phyloP scores from a whole-genome alignment of 2,797 vertebrate species.

The Aeoliscus strigatus region DNA sequence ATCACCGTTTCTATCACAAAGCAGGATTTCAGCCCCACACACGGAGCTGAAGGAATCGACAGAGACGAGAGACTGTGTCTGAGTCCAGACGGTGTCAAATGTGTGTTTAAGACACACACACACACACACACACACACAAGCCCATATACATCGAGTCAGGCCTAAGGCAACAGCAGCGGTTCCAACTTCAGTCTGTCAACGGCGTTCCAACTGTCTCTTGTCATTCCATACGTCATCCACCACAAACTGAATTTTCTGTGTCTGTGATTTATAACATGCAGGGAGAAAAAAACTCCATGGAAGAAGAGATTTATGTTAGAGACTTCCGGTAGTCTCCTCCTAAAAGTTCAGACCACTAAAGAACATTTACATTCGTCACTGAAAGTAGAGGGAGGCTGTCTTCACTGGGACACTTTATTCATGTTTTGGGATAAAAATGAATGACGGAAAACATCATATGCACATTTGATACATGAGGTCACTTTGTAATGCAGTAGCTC shows the following conservation, averaged over 20 bases:
- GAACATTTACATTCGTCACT: conserved; percentile 16
- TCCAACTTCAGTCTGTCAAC: conserved; percentile 58
- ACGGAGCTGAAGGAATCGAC: conserved; percentile 24
- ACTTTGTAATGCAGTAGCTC: no score
- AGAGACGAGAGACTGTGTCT: conserved; percentile 10
- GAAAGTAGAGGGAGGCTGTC: no score
- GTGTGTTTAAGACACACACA: conserved; percentile 9
- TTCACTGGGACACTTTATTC: no score
- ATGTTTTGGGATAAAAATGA: no score
- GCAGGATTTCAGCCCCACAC: conserved; percentile 53
- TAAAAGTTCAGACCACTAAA: no score
- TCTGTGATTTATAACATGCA: conserved; percentile 68
- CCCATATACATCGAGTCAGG: no score
- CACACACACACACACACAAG: conserved; percentile 17
- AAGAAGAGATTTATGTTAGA: conserved; percentile 43
- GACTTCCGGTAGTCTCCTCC: conserved; percentile 33
- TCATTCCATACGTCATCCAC: conserved; percentile 71
- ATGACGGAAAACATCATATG: no score
- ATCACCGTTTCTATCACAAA: no score
- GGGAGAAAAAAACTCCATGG: conserved; percentile 51
- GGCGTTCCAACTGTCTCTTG: conserved; percentile 56
- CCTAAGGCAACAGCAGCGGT: conserved; percentile 64
- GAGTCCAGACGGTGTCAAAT: conserved; percentile 31
- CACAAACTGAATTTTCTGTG: conserved; percentile 66
- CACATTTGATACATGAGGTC: no score